phyloP scores from a whole-genome alignment of 2,888 invertebrate genomes.

The Himalopsyche japonica region DNA sequence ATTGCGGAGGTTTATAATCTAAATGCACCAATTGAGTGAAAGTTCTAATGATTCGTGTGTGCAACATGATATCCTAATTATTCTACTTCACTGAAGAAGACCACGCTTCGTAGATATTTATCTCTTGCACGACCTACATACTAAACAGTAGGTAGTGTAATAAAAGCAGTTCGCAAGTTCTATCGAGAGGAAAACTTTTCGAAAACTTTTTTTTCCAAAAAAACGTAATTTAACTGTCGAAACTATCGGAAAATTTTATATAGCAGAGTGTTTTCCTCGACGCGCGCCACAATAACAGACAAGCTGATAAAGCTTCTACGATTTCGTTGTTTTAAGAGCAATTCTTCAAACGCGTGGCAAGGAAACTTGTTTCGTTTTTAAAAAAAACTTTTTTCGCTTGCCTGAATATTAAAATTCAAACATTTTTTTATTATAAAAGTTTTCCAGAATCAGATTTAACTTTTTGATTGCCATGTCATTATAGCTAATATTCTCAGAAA shows the following conservation, averaged over 20 bases:
- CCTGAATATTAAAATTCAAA: not conserved
- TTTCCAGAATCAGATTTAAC: too few species aligned
- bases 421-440: too few species aligned
- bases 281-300: conserved; percentile 14
- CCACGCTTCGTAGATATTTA: conserved; percentile 22
- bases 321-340: not conserved
- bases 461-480: too few species aligned
- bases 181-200: conserved; percentile 12
- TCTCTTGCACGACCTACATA: conserved; percentile 17
- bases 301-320: conserved; percentile 18
- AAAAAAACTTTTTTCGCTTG: not conserved
- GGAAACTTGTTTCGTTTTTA: not conserved
- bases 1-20: too few species aligned
- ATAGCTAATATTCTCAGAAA: too few species aligned
- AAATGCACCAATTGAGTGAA: not conserved
- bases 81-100: not conserved
- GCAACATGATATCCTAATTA: not conserved
- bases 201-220: not conserved
- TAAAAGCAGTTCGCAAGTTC: conserved; percentile 14
- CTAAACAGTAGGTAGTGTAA: conserved; percentile 19
- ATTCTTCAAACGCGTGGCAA: not conserved
- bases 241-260: conserved; percentile 26
- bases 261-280: conserved; percentile 15
- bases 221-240: conserved; percentile 34
- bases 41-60: not conserved